Evolutionary conservation across 2,888 invertebrate genomes (phyloP), one percentile per base, ranked within the genome.

Genomic region (Trichogramma dendrolimi): DNA sequence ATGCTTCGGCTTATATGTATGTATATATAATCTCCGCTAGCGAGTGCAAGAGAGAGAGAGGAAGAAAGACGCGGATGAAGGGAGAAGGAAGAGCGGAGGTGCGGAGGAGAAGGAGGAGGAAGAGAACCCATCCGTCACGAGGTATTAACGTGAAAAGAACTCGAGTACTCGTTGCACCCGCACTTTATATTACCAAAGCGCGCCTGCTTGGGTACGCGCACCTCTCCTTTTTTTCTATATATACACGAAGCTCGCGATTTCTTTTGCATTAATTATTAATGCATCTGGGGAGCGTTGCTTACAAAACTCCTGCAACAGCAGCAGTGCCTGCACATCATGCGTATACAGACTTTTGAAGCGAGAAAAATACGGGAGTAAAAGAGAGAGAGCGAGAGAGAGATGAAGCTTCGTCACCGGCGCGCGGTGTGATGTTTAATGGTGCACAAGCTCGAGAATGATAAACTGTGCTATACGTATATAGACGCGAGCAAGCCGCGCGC

Each of bases 241-340:
- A 6, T 47, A 5, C 47, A 7, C n/a, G 48, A 11, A 14, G 10
- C 27, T 49, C 42, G 50, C 51, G 57, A 58, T 58, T 58, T 58
- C n/a, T 58, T 39, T 58, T 43, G 57, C 51, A 51, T 58, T 50
- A 58, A 58, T 58, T 58, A 58, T 58, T 50, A 58, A 58, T 57
- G 42, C 49, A 27, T 27, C 27, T 27, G 27, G 27, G 27, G 27
- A 27, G 27, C 27, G 27, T 27, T 27, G 27, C 27, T 27, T 27
- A 27, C 27, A 27, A 27, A 27, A 27, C 27, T 27, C 27, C 27
- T 27, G 27, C 27, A 27, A 27, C 3, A 27, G 27, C 27, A 27
- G 27, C 27, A 27, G 27, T 27, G 27, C 27, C 27, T 27, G 27
- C 27, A 27, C 27, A 27, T 27, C 27, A 27, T 27, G 27, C 27